Conservation (phyloP, 2,888 invertebrate genomes). For the Epiblema foenella region DNA sequence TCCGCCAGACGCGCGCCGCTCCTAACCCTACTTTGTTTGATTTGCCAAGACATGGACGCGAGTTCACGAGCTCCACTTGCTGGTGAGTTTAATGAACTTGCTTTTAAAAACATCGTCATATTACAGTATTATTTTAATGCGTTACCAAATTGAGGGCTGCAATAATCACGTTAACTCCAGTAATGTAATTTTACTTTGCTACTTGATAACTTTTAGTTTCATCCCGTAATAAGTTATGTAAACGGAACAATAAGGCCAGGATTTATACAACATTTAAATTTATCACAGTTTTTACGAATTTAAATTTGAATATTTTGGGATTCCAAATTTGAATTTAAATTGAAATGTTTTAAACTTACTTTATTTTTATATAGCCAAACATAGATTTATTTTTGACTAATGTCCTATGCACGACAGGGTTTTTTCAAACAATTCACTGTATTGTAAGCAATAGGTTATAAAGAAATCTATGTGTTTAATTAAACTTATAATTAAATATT, state of each 20-base stretch:
- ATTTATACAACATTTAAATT: constrained; percentile 14
- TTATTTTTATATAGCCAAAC: too few species aligned
- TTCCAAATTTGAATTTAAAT: background rate
- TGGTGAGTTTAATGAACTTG: constrained; percentile 62
- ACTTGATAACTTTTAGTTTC: constrained; percentile 25
- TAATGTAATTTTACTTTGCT: too few species aligned
- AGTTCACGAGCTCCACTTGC: constrained; percentile 58
- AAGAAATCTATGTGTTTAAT: too few species aligned
- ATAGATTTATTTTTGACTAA: too few species aligned
- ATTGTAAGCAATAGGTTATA: too few species aligned
- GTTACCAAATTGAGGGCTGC: background rate
- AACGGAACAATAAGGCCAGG: constrained; percentile 7
- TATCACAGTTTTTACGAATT: constrained; percentile 10
- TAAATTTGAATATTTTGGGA: background rate
- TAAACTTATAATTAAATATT: too few species aligned
- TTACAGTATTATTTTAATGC: background rate
- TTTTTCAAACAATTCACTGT: too few species aligned
- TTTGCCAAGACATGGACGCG: constrained; percentile 61
- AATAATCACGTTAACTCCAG: too few species aligned
- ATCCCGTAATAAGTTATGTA: constrained; percentile 18
- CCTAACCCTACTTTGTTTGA: constrained; percentile 67
- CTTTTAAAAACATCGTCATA: constrained; percentile 1
- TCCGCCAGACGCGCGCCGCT: constrained; percentile 67
- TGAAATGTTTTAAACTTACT: background rate
- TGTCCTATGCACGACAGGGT: too few species aligned